Percentiles rank a stretch among this genome's conserved stretches.
Conservation (phyloP, 1,140 invertebrate species). For the Caerostris darwini region DNA sequence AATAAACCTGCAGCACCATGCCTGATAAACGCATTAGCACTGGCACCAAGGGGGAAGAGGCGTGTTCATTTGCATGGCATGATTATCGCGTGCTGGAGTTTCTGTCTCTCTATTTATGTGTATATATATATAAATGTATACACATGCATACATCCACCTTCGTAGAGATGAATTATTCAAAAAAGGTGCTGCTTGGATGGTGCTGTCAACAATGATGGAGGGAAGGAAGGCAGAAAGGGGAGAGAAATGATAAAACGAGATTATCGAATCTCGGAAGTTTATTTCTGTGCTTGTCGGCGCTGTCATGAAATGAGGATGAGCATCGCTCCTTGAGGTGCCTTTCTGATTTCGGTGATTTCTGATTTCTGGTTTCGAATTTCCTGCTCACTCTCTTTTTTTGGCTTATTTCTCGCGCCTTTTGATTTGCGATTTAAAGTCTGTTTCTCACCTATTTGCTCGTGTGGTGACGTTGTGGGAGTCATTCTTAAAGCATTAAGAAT, state of each 20-base stretch:
- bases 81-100: not conserved
- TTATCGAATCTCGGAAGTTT: slow-evolving; percentile 36
- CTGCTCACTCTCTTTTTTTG: not conserved
- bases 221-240: no score
- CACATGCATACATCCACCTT: not conserved
- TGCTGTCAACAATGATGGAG: no score
- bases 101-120: no score
- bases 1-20: no score
- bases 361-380: no score
- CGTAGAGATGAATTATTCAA: no score
- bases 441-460: not conserved
- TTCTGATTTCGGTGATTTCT: not conserved
- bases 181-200: no score
- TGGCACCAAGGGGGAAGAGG: no score
- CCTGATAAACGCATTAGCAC: not conserved
- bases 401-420: not conserved
- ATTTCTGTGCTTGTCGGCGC: not conserved
- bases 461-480: not conserved
- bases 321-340: not conserved
- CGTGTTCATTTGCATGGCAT: not conserved
- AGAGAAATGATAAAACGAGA: slow-evolving; percentile 38
- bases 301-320: slow-evolving; percentile 44
- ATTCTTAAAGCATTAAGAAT: not conserved
- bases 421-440: not conserved
- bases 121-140: no score